phyloP scores from a whole-genome alignment of 2,888 invertebrate genomes.

The Fragum whitleyi region DNA sequence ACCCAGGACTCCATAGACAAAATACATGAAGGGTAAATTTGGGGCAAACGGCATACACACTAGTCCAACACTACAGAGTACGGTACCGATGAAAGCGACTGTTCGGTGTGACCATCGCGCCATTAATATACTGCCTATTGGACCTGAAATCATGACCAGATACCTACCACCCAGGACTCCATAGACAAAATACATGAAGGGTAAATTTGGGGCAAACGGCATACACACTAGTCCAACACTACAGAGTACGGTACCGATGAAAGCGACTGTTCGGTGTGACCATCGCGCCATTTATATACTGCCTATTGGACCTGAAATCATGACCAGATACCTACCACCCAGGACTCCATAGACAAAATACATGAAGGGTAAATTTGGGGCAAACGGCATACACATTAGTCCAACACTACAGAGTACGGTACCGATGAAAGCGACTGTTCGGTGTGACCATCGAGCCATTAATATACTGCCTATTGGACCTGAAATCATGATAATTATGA shows the following conservation, averaged over 20 bases:
- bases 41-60: slow-evolving; percentile 60
- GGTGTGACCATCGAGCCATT: slow-evolving; percentile 60
- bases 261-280: slow-evolving; percentile 59
- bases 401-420: slow-evolving; percentile 59
- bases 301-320: slow-evolving; percentile 65
- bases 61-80: slow-evolving; percentile 58
- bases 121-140: slow-evolving; percentile 66
- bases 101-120: slow-evolving; percentile 53
- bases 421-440: slow-evolving; percentile 63
- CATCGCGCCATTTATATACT: slow-evolving; percentile 63
- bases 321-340: slow-evolving; percentile 49
- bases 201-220: slow-evolving; percentile 59
- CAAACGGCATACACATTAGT: slow-evolving; percentile 58
- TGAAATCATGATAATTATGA: slow-evolving; percentile 30
- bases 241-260: slow-evolving; percentile 61
- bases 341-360: slow-evolving; percentile 66
- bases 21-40: slow-evolving; percentile 51
- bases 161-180: slow-evolving; percentile 66
- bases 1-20: slow-evolving; percentile 65
- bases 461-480: slow-evolving; percentile 68
- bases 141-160: slow-evolving; percentile 64
- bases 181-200: slow-evolving; percentile 58
- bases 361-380: slow-evolving; percentile 52
- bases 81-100: slow-evolving; percentile 64
- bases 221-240: slow-evolving; percentile 58